phyloP scores from a whole-genome alignment of 2,113 vertebrate species.

The Bolborhynchus lineola region DNA sequence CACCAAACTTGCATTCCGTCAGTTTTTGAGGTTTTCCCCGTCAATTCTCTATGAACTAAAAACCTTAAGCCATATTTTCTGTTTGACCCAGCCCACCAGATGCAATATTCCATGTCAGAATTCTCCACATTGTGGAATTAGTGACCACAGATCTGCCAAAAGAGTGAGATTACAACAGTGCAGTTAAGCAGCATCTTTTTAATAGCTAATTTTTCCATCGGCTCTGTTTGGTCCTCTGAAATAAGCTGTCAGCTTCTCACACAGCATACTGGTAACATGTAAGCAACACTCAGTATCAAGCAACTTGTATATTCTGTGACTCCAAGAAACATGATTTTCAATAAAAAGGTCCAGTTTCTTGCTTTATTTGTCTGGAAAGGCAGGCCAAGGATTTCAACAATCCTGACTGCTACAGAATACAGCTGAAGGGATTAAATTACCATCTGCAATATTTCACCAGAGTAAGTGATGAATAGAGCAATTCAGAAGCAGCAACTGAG shows the following conservation, averaged over 20 bases:
- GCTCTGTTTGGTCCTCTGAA: background rate
- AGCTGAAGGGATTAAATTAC: background rate
- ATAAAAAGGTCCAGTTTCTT: background rate
- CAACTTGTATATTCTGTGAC: background rate
- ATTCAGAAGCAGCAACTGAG: background rate
- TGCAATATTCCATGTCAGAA: background rate
- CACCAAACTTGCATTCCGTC: background rate
- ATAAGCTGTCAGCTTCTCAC: background rate
- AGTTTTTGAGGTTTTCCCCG: background rate
- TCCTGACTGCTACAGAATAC: background rate
- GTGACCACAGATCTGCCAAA: background rate
- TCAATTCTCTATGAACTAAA: background rate
- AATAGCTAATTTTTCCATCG: background rate
- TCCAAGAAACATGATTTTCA: background rate
- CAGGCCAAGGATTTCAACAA: background rate
- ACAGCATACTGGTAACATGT: background rate
- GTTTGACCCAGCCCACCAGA: background rate
- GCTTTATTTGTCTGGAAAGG: background rate
- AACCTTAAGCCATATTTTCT: background rate
- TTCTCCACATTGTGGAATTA: background rate
- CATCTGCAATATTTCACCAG: background rate
- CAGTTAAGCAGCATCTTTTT: background rate
- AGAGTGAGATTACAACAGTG: background rate
- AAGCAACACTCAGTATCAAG: background rate
- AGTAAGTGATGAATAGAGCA: background rate